phyloP scores from a whole-genome alignment of 2,888 invertebrate genomes.

The Blastobasis adustella region DNA sequence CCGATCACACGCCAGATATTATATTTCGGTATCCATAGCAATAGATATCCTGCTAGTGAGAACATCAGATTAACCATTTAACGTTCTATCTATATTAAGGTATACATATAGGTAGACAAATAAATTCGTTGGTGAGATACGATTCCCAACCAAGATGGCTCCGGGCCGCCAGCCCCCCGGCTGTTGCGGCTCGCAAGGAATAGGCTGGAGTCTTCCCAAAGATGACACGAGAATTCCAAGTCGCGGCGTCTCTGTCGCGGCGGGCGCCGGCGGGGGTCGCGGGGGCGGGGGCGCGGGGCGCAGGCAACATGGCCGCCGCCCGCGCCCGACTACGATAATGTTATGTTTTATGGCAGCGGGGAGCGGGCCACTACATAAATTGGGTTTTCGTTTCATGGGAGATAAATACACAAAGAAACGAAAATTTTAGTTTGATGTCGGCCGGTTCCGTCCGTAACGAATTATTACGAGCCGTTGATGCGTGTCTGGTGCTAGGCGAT shows the following conservation, averaged over 20 bases:
- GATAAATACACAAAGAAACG: conserved; percentile 29
- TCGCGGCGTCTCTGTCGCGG: conserved; percentile 66
- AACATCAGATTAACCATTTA: too few species aligned
- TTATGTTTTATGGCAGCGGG: conserved; percentile 67
- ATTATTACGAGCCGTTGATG: too few species aligned
- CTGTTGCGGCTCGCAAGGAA: conserved; percentile 22
- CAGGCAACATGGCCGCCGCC: conserved; percentile 25
- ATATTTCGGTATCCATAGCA: too few species aligned
- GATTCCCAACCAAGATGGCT: too few species aligned
- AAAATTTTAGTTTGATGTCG: too few species aligned
- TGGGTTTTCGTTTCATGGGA: conserved; percentile 67
- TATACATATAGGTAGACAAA: too few species aligned
- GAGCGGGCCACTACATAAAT: conserved; percentile 55
- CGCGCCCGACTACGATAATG: conserved; percentile 46
- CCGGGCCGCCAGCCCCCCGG: background rate
- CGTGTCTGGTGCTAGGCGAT: too few species aligned
- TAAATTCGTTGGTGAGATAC: too few species aligned
- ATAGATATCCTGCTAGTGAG: too few species aligned
- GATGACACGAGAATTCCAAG: conserved; percentile 57
- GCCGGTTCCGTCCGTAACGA: too few species aligned
- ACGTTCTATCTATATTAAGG: too few species aligned
- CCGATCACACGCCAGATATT: conserved; percentile 4
- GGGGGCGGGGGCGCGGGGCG: conserved; percentile 52
- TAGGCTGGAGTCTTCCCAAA: conserved; percentile 51
- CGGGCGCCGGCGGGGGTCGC: conserved; percentile 48